Evolutionary conservation across 2,113 vertebrate species (phyloP), one percentile per base, ranked within the genome.

Genomic region (Galbula dea): DNA sequence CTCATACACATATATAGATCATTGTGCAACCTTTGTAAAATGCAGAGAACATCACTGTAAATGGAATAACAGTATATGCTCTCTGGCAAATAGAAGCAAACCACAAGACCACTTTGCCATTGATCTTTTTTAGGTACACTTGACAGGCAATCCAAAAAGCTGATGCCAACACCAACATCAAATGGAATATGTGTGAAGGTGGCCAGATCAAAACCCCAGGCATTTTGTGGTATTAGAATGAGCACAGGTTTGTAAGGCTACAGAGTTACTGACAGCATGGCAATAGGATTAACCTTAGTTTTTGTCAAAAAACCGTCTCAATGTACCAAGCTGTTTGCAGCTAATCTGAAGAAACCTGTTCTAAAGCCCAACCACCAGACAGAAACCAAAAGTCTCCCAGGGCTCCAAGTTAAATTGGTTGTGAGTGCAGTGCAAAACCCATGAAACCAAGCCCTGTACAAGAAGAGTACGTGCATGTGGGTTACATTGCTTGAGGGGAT

Each of bases 311-410:
- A 62, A 30, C 32, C 68, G 51, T 57, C 55, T 22, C 30, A 68
- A 11, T 5, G 3, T 63, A n/a, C 65, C 61, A 90, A 80, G n/a
- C 15, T 32, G 68, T 52, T 59, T 84, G 67, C 51, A 58, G 77
- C 65, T 90, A 54, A 90, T 79, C 75, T 88, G 65, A 91, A 83
- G 66, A 54, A 92, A 88, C 34, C 43, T 41, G 27, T 72, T 95
- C 88, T 93, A 85, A 89, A 75, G 30, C 66, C 36, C 13, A 11
- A 66, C 18, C 23, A 9, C 27, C 61, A 48, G 45, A 30, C n/a
- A 63, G n/a, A 73, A 62, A 3, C 4, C 20, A 79, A 13, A 89
- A 34, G 15, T 18, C 22, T 82, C 84, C 20, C 68, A 83, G 32
- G 37, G 17, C 26, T 61, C 43, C 63, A 41, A 51, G 52, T 59